Evolutionary conservation across 1,140 invertebrate genomes (phyloP), one percentile per base, ranked within the genome.

Genomic region (Trichonephila inaurata): DNA sequence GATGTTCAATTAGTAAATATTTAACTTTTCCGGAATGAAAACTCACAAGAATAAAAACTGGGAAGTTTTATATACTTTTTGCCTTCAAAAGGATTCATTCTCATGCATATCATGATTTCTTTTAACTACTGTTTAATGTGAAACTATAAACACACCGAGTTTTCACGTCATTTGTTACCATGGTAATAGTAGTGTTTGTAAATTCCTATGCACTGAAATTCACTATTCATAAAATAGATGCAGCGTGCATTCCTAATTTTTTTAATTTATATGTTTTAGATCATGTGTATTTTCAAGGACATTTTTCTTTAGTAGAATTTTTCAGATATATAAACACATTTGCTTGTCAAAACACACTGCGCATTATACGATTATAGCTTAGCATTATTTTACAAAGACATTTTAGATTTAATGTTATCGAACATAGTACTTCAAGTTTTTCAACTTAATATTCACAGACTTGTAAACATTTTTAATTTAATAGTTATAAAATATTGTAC

Each of bases 81-180:
- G 19, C 44, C 2, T 8, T 21, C 19, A 12, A 19, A 83, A 83
- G 44, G 40, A 58, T 51, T 58, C 40, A 58, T 58, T 60, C 19
- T 51, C 40, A 89, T 89, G 87, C 62, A 51, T 14, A 87, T 87
- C 51, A 60, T 83, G 82, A 21, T 87, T 87, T 16, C 40, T 83
- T 40, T 61, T 69, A 58, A 89, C 87, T 72, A 44, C 21, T 69
- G 62, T 69, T 89, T 89, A 51, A 87, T 14, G 83, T 19, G 28
- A 69, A 24, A 69, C 10, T 58, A 89, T 10, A 61, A 51, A 89
- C 87, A 69, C 40, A 1, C 44, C 10, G 19, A 66, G 21, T 58
- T 40, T 33, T 89, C 16, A 72, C 28, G 51, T 66, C 66, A 89
- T 89, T 89, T 44, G 87, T 89, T 69, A 16, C 87, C 44, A 89